A percentile compares a stretch with the other conserved stretches of the same genome.
phyloP scores from a whole-genome alignment of 2,113 vertebrate species.

The Cranoglanis bouderius region DNA sequence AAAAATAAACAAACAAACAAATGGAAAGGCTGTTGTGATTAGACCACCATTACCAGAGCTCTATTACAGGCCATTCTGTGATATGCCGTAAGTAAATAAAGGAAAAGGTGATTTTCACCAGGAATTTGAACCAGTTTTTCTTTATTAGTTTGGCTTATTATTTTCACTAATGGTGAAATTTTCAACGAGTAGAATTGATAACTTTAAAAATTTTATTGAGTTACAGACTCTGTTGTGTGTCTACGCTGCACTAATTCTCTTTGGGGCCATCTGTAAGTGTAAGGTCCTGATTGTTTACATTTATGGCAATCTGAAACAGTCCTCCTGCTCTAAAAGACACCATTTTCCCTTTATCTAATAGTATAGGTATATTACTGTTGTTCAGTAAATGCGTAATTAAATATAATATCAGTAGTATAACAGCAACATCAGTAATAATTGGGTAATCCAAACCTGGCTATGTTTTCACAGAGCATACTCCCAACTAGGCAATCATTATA shows the following conservation, averaged over 20 bases:
- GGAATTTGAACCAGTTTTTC: neutral
- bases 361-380: neutral
- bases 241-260: neutral
- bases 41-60: neutral
- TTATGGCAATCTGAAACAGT: neutral
- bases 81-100: neutral
- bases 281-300: neutral
- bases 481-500: neutral
- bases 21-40: neutral
- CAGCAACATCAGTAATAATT: neutral
- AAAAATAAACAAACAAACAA: no score
- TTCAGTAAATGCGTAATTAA: neutral
- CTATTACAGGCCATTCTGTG: neutral
- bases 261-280: neutral
- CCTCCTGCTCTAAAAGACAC: neutral
- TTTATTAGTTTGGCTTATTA: neutral
- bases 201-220: neutral
- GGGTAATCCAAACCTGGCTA: neutral
- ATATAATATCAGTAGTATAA: neutral
- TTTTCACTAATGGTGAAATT: neutral
- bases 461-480: neutral
- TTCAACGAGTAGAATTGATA: neutral
- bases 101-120: neutral
- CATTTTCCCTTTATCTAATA: neutral
- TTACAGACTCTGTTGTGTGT: neutral